A percentile compares a stretch with the other conserved stretches of the same genome.
Conservation (phyloP, 2,888 invertebrate genomes). For the Eubasilissa splendida region DNA sequence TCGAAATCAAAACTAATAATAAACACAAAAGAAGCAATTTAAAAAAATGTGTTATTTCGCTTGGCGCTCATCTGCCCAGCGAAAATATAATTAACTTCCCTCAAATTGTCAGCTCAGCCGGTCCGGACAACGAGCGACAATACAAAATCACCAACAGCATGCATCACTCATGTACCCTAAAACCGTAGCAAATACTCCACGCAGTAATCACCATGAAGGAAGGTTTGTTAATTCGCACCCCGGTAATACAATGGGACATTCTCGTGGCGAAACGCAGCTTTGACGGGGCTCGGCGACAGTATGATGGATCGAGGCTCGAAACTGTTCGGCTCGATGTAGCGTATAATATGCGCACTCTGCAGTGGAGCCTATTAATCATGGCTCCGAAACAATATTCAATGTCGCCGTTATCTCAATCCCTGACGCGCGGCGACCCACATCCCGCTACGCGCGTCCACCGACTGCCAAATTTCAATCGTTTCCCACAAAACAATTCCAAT, state of each 20-base stretch:
- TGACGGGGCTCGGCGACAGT: slow-evolving; percentile 13
- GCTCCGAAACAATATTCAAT: slow-evolving; percentile 42
- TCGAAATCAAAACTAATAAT: no score
- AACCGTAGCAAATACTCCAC: not conserved
- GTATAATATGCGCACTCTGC: slow-evolving; percentile 40
- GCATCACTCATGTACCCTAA: not conserved
- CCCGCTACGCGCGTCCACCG: no score
- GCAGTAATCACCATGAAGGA: not conserved
- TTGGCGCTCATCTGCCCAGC: no score
- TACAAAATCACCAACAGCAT: no score
- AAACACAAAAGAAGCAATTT: no score
- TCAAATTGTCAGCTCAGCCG: no score
- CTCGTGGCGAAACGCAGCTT: slow-evolving; percentile 1
- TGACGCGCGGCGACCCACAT: not conserved
- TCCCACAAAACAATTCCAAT: no score
- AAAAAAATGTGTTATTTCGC: no score
- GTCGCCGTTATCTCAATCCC: slow-evolving; percentile 18
- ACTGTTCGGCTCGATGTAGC: slow-evolving; percentile 30
- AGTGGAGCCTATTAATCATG: slow-evolving; percentile 49
- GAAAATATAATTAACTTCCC: no score
- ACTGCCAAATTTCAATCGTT: no score
- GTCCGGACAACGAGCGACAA: no score
- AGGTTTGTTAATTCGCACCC: not conserved
- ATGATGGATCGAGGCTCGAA: slow-evolving; percentile 40
- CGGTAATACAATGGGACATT: slow-evolving; percentile 29